Evolutionary conservation across 92 coral and sea anemone species (phyloP).

Genomic region (Palythoa caribaeorum): DNA sequence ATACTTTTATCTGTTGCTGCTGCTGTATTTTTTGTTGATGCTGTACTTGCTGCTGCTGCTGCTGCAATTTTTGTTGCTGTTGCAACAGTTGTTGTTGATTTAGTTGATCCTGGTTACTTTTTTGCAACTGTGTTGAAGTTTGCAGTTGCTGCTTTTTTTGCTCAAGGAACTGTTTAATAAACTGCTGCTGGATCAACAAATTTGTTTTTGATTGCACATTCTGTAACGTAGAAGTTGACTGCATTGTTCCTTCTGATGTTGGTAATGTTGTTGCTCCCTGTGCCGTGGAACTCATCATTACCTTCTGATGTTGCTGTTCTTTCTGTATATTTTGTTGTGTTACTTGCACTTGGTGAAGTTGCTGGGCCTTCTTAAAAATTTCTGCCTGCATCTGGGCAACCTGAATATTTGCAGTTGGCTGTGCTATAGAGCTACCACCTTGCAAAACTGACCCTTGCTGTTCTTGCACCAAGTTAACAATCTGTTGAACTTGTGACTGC

Average conservation of each 20-base stretch:
- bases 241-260: slow-evolving; percentile 63
- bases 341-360: slow-evolving; percentile 80
- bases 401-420: slow-evolving; percentile 48
- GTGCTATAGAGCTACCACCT: slow-evolving; percentile 41
- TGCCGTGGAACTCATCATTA: slow-evolving; percentile 58
- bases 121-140: slow-evolving; percentile 61
- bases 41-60: slow-evolving; percentile 57
- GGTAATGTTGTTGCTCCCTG: slow-evolving; percentile 51
- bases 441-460: slow-evolving; percentile 15
- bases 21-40: slow-evolving; percentile 30
- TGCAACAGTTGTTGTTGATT: slow-evolving; percentile 21
- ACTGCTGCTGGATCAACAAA: slow-evolving; percentile 77
- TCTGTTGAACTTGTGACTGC: slow-evolving; percentile 62
- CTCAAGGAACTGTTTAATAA: slow-evolving; percentile 79
- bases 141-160: slow-evolving; percentile 73
- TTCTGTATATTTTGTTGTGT: slow-evolving; percentile 74
- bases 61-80: slow-evolving; percentile 52
- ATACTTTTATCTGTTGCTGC: slow-evolving; percentile 48
- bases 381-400: slow-evolving; percentile 56
- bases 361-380: slow-evolving; percentile 58
- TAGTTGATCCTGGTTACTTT: slow-evolving; percentile 14
- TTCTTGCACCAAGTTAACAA: slow-evolving; percentile 57
- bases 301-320: slow-evolving; percentile 74
- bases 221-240: slow-evolving; percentile 50
- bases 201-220: slow-evolving; percentile 71